phyloP scores from a whole-genome alignment of 2,888 invertebrate genomes.

The Agrochola circellaris region DNA sequence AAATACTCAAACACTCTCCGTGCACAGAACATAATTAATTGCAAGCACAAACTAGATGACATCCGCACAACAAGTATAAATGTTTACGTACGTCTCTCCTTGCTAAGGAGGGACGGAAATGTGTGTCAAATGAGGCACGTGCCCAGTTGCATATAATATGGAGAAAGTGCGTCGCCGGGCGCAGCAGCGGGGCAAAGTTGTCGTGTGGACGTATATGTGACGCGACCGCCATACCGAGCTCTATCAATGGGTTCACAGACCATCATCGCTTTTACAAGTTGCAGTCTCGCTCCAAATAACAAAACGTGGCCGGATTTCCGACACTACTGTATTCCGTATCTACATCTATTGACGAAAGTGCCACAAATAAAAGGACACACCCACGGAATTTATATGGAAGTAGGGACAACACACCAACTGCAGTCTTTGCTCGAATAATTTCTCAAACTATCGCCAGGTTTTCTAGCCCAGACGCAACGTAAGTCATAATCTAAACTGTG shows the following conservation, averaged over 20 bases:
- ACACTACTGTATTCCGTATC: conserved; percentile 70
- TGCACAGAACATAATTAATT: conserved; percentile 17
- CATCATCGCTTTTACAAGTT: conserved; percentile 82
- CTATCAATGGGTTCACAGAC: conserved; percentile 85
- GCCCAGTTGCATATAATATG: conserved; percentile 74
- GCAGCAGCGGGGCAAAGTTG: conserved; percentile 63
- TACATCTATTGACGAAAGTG: conserved; percentile 67
- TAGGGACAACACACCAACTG: conserved; percentile 3
- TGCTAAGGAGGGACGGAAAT: conserved; percentile 73
- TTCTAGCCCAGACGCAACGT: background rate
- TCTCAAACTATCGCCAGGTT: conserved; percentile 3
- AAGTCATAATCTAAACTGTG: background rate
- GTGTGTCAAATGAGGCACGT: conserved; percentile 82
- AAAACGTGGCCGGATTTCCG: conserved; percentile 87
- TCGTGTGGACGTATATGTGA: conserved; percentile 71
- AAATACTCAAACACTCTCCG: background rate
- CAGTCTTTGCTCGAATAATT: background rate
- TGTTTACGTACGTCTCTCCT: conserved; percentile 24
- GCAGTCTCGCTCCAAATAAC: conserved; percentile 86
- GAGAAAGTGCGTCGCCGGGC: conserved; percentile 83
- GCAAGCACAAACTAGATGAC: conserved; percentile 34
- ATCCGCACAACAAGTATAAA: conserved; percentile 43
- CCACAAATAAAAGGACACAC: conserved; percentile 60
- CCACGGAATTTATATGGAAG: conserved; percentile 44
- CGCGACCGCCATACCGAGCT: conserved; percentile 79